phyloP scores from a whole-genome alignment of 2,797 vertebrate genomes.

The Sciurus carolinensis region DNA sequence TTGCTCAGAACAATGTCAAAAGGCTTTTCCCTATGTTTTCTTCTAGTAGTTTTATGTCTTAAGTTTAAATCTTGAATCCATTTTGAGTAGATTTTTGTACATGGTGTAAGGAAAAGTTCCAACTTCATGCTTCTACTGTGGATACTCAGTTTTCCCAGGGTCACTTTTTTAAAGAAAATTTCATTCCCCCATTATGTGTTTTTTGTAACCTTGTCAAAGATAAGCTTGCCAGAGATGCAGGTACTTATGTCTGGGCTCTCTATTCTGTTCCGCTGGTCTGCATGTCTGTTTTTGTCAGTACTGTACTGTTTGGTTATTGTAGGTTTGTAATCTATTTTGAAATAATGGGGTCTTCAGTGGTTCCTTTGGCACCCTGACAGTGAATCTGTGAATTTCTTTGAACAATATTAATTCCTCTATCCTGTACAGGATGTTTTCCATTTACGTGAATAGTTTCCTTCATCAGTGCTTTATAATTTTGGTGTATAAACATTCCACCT shows the following conservation, averaged over 20 bases:
- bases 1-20: neutral
- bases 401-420: neutral
- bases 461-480: slow-evolving; percentile 14
- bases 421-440: neutral
- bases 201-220: neutral
- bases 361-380: neutral
- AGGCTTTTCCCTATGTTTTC: neutral
- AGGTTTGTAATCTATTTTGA: neutral
- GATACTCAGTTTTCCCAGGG: neutral
- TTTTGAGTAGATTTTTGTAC: neutral
- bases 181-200: neutral
- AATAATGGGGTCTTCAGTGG: neutral
- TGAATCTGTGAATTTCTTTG: neutral
- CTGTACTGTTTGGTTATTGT: neutral
- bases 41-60: neutral
- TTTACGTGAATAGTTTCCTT: neutral
- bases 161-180: neutral
- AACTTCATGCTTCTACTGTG: neutral
- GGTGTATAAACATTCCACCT: neutral
- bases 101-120: neutral
- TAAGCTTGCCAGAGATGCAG: neutral
- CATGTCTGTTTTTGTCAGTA: neutral
- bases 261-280: neutral
- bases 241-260: neutral
- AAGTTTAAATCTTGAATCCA: neutral